Evolutionary conservation across 2,888 invertebrate genomes (phyloP).

Genomic region (Ochropleura plecta): DNA sequence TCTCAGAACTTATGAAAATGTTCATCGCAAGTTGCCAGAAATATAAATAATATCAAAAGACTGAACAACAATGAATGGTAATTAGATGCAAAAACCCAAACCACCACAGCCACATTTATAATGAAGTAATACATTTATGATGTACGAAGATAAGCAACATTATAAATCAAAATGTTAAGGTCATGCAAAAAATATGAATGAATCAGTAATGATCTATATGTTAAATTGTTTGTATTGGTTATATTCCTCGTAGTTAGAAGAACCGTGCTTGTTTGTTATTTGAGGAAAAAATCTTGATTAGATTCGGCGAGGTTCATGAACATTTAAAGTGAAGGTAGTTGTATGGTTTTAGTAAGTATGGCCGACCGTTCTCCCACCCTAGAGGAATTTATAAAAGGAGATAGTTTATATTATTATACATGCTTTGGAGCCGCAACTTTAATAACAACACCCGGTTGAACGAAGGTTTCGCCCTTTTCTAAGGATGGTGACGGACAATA

Average conservation of each 20-base stretch:
- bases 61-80: slow-evolving; percentile 51
- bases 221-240: background rate
- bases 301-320: background rate
- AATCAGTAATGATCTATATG: slow-evolving; percentile 15
- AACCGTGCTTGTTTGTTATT: background rate
- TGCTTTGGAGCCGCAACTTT: no score
- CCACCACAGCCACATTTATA: slow-evolving; percentile 36
- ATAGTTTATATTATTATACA: background rate
- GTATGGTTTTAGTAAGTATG: background rate
- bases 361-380: background rate
- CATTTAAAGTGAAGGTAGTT: background rate
- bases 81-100: slow-evolving; percentile 40
- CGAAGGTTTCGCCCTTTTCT: background rate
- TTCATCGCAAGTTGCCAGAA: slow-evolving; percentile 50
- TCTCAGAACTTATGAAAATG: slow-evolving; percentile 77
- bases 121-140: slow-evolving; percentile 55
- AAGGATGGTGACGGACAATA: background rate
- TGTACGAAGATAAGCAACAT: slow-evolving; percentile 46
- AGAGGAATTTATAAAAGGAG: no score
- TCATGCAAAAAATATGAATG: slow-evolving; percentile 76
- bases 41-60: slow-evolving; percentile 36
- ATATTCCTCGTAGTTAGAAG: background rate
- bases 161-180: slow-evolving; percentile 77
- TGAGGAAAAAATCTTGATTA: background rate
- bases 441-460: background rate